Base-by-base conservation (phyloP, 2,888 invertebrate genomes). In the Helleia helle region DNA sequence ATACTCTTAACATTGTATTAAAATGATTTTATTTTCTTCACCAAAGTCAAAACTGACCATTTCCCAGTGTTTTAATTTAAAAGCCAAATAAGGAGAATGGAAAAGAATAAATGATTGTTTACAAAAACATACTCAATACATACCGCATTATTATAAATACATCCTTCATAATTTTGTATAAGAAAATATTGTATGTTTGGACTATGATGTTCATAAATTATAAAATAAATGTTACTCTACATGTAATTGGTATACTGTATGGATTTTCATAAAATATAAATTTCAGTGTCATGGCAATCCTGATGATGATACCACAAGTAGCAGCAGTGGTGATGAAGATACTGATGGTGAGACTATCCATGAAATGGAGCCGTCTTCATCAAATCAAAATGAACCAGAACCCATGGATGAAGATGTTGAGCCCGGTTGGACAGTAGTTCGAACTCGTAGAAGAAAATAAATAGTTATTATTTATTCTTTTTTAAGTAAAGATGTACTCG, bases 381-480 rank as follows among this genome's bases (percentile, higher is more conserved):
- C 67, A n/a, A 59, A 55, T 2, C 48, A 48, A 17, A 58, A 49
- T 38, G 62, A 58, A 1, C 58, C 65, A 6, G 74, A 79, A 51
- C 73, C 75, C 0, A 76, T 80, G 69, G 83, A 86, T 12, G 84
- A 83, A 48, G 84, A 85, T 45, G 77, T 77, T 1, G 90, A 90
- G 51, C 87, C 88, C 0, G 91, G 89, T n/a, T 91, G 91, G 91
- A 90, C 89, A 8, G 85, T 88, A 38, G 90, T 91, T 0, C 76
- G 83, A 51, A 70, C 84, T 6, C 71, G 80, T 49, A 81, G 85
- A 61, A 79, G 79, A 74, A 81, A 87, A 76, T 85, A 69, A 67
- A 51, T 26, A 38, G 1, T 31, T 11, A 30, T 42, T 11, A 12
- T 15, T 30, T 25, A 22, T 14, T n/a, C n/a, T n/a, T n/a, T n/a